These are phyloP conservation scores for Atlantisia rogersi DNA, from an alignment of 2,113 vertebrate genomes.

Conservation along the genomic window DNA sequence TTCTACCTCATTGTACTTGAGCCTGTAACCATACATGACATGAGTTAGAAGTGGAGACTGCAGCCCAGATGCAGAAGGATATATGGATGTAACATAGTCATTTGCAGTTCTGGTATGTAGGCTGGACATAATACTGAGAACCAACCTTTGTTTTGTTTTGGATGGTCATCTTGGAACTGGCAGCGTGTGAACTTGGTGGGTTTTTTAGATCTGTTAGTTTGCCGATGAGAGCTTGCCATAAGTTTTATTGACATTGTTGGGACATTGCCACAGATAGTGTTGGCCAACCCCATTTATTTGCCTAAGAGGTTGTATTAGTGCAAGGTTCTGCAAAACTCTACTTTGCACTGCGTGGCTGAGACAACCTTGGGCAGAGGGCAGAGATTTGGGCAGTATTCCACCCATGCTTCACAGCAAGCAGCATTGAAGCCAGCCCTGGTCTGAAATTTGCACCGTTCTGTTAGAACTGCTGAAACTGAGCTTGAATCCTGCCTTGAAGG, in stretches of 20 bases:
- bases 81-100: not conserved
- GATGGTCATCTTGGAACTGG: not conserved
- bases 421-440: not conserved
- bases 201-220: not conserved
- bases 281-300: slow-evolving; percentile 8
- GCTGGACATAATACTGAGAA: not conserved
- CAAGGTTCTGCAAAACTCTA: slow-evolving; percentile 30
- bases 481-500: not conserved
- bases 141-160: not conserved
- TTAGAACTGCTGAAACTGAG: not conserved
- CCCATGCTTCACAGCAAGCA: not conserved
- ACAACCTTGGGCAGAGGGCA: slow-evolving; percentile 10
- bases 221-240: not conserved
- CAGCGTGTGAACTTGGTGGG: not conserved
- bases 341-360: not conserved
- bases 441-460: not conserved
- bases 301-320: not conserved
- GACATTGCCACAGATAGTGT: not conserved
- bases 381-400: not conserved
- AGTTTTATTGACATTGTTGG: slow-evolving; percentile 4
- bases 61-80: not conserved
- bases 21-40: not conserved
- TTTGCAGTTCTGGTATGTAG: not conserved
- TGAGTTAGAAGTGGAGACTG: not conserved
- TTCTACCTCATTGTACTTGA: not conserved